A percentile compares a stretch with the other conserved stretches of the same genome.
phyloP scores from a whole-genome alignment of 1,140 invertebrate species.

The Anastatus disparis region DNA sequence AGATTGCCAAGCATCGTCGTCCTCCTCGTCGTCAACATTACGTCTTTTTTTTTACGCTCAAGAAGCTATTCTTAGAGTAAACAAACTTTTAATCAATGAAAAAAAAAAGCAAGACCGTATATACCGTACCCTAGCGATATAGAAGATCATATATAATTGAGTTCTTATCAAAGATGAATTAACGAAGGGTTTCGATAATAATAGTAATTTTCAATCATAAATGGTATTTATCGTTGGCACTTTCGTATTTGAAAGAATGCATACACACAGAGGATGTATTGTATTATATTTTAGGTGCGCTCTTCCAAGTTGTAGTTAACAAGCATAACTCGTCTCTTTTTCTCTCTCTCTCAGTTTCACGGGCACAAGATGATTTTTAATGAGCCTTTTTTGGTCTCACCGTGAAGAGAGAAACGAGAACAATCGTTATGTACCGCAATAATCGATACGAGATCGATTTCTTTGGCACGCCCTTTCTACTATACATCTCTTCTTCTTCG shows the following conservation, averaged over 20 bases:
- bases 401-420: neutral
- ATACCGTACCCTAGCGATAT: neutral
- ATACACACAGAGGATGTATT: neutral
- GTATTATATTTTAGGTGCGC: neutral
- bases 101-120: neutral
- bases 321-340: constrained; percentile 5
- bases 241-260: no score
- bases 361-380: constrained; percentile 39
- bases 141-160: neutral
- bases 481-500: neutral
- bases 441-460: constrained; percentile 32
- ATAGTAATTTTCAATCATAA: constrained; percentile 1
- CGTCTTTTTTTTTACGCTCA: no score
- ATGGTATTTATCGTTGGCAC: neutral
- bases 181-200: constrained; percentile 1
- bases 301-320: constrained; percentile 20
- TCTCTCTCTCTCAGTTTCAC: no score
- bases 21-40: constrained; percentile 1
- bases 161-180: constrained; percentile 3
- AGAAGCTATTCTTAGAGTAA: neutral
- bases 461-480: constrained; percentile 13
- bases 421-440: constrained; percentile 34
- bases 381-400: constrained; percentile 18
- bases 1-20: constrained; percentile 2
- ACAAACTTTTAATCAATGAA: neutral